Evolutionary conservation across 2,888 invertebrate genomes (phyloP).

Genomic region (Saturnia japonica): DNA sequence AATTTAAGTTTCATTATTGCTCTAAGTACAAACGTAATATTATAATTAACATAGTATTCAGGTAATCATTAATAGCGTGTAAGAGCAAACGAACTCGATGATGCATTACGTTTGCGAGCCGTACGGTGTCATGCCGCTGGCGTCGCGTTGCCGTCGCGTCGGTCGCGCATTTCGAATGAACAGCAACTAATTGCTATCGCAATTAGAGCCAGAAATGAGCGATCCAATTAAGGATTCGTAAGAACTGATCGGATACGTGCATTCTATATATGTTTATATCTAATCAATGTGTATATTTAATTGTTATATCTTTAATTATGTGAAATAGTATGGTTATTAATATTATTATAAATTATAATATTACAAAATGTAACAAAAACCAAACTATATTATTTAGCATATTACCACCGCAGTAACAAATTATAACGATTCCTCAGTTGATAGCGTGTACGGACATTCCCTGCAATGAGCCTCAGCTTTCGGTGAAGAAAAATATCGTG

Average conservation of each 20-base stretch:
- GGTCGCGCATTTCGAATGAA: slow-evolving; percentile 38
- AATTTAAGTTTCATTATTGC: no score
- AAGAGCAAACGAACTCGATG: slow-evolving; percentile 9
- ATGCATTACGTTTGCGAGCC: slow-evolving; percentile 18
- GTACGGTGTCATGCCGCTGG: no score
- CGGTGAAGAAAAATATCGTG: no score
- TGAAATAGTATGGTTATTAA: no score
- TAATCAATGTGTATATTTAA: neutral
- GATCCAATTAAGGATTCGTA: slow-evolving; percentile 21
- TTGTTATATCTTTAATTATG: neutral
- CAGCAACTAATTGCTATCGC: slow-evolving; percentile 45
- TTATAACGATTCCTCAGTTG: no score
- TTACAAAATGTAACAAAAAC: no score
- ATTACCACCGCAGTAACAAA: no score
- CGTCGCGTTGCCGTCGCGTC: no score
- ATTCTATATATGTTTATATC: neutral
- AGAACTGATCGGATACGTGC: slow-evolving; percentile 11
- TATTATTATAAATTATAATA: no score
- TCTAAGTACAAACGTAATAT: neutral
- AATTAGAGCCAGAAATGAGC: slow-evolving; percentile 41
- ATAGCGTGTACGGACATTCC: no score
- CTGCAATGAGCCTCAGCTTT: no score
- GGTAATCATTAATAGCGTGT: neutral
- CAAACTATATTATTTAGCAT: no score
- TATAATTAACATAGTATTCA: neutral